phyloP scores from a whole-genome alignment of 2,888 invertebrate genomes.

The Acanthosepion lycidas region DNA sequence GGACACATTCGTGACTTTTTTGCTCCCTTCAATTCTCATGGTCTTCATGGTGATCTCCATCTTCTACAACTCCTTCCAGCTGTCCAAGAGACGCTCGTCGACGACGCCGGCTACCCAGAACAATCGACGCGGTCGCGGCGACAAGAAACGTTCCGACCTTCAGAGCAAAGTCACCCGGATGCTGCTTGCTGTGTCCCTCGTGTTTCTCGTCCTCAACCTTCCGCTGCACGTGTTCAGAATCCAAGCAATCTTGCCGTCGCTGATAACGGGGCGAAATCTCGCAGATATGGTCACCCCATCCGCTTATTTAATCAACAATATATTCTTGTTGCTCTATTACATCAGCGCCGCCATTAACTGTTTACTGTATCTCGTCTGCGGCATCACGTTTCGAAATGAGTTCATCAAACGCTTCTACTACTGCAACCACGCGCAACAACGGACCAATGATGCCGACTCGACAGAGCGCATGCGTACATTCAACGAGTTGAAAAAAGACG shows the following conservation, averaged over 20 bases:
- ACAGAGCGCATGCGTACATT: not conserved
- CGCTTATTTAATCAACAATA: constrained; percentile 48
- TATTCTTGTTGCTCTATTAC: constrained; percentile 52
- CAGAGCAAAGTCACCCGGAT: constrained; percentile 50
- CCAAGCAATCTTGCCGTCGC: not conserved
- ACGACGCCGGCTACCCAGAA: constrained; percentile 35
- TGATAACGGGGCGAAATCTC: constrained; percentile 43
- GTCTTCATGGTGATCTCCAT: constrained; percentile 49
- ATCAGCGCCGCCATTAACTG: constrained; percentile 50
- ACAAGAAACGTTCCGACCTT: constrained; percentile 39
- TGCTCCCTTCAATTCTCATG: constrained; percentile 49
- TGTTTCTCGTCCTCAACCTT: constrained; percentile 50
- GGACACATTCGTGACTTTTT: constrained; percentile 51
- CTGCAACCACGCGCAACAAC: not conserved
- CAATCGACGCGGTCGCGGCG: not conserved
- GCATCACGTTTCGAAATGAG: constrained; percentile 50
- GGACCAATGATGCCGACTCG: not conserved
- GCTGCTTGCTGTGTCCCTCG: constrained; percentile 50
- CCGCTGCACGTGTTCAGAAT: constrained; percentile 50
- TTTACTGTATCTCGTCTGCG: constrained; percentile 51
- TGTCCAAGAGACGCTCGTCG: constrained; percentile 47
- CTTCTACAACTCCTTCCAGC: constrained; percentile 48
- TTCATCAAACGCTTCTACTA: constrained; percentile 48
- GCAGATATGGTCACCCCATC: constrained; percentile 2
- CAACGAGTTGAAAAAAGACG: not conserved